phyloP scores from a whole-genome alignment of 37 sponge, comb jelly and placozoan species.

The Spongilla lacustris region DNA sequence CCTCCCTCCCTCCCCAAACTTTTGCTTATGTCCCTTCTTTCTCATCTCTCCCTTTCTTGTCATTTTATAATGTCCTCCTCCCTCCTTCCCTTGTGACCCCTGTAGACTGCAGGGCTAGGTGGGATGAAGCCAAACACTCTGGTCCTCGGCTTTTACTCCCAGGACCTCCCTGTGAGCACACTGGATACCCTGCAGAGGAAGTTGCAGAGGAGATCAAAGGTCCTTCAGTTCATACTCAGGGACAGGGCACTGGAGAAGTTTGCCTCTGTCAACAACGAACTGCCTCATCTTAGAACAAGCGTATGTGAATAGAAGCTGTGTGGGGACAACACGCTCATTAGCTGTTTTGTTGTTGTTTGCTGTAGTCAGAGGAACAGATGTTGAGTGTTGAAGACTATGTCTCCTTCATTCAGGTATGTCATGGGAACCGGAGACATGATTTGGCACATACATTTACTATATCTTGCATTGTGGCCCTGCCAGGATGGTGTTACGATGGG shows the following conservation, averaged over 20 bases:
- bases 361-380: conserved; percentile 61
- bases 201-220: conserved; percentile 50
- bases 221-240: conserved; percentile 50
- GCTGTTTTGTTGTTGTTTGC: background rate
- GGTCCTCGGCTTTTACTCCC: conserved; percentile 85
- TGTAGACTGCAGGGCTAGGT: conserved; percentile 93
- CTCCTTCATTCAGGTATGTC: conserved; percentile 55
- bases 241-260: conserved; percentile 62
- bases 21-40: too few relatives aligned
- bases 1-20: too few relatives aligned
- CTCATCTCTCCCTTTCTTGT: too few relatives aligned
- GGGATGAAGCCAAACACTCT: conserved; percentile 99
- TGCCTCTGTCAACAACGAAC: conserved; percentile 21
- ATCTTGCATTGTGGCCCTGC: background rate
- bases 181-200: conserved; percentile 28
- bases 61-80: too few relatives aligned
- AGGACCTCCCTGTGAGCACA: conserved; percentile 35
- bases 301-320: conserved; percentile 67
- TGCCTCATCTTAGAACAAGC: conserved; percentile 64
- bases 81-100: too few relatives aligned
- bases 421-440: background rate
- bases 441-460: background rate
- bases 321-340: too few relatives aligned
- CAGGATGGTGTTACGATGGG: conserved; percentile 88
- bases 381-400: conserved; percentile 66